Base-by-base conservation (phyloP, 1,140 invertebrate genomes). In the Oscheius sp. region DNA sequence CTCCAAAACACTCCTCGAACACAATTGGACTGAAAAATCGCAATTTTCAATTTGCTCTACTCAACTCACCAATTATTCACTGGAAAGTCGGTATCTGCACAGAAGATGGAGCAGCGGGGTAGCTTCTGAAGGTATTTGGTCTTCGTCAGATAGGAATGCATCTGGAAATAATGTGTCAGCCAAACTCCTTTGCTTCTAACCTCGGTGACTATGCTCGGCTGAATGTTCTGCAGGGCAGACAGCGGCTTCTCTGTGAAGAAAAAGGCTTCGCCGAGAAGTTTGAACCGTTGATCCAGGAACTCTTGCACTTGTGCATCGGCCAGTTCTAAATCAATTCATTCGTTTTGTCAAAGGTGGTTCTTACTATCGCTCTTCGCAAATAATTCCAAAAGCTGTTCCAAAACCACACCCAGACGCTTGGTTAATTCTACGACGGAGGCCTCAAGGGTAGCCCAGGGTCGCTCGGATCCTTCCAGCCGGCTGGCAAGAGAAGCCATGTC, bases 11-110 rank as follows among this genome's bases (percentile, higher is more conserved):
- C 64, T 63, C 69, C 28, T 71, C 69, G 26, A 71, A 71, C 7
- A 71, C 64, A 35, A 71, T 71, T 3, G 69, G 69, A 34, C 69
- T 71, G 46, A 64, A 71, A 71, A 31, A n/a, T 38, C 13, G 32
- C 7, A 1, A 34, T 10, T 55, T 55, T 45, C 18, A 45, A 45
- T 18, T 59, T 23, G 29, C 29, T 23, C 55, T 59, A 59, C 23
- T 23, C 15, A 59, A 61, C 46, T 64, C 20, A 71, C 69, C 69
- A 71, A 71, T 42, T 61, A 3, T 71, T 61, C 29, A 59, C 42
- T n/a, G 69, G 69, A 36, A 29, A 52, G 64, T 71, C 69, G 15
- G 69, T 71, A 28, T 71, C 69, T 29, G 31, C 58, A 58, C 69
- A 71, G 34, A 71, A 71, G 35, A 71, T 38, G 35, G 59, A 34